Evolutionary conservation across 2,113 vertebrate species (phyloP), one percentile per base, ranked within the genome.

Genomic region (Leucopsar rothschildi): DNA sequence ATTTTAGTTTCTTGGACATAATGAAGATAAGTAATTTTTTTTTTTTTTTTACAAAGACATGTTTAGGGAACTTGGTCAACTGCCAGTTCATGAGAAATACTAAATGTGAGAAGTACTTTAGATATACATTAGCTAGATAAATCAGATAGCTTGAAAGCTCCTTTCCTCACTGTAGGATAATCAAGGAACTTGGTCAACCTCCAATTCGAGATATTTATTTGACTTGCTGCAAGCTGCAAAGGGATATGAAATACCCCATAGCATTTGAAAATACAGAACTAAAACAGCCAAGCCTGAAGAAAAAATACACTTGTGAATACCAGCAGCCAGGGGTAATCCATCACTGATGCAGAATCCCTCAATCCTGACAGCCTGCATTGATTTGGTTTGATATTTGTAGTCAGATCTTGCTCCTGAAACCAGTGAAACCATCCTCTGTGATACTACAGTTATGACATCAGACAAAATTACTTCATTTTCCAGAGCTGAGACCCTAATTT

Each of bases 141-240:
- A 95, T 95, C 81, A 93, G 82, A 81, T 88, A 84, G 42, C 73
- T 76, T 93, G 91, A 96, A 95, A 93, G 78, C 42, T 92, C 80
- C 88, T 96, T 92, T 97, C 96, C 47, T 92, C 76, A 73, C 75
- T 91, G 60, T 82, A 89, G 60, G 25, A 88, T 91, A 95, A 95
- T 94, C 89, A 94, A 93, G 79, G 39, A 95, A 93, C 75, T 95
- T 97, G 92, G 90, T 97, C 81, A 79, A 29, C 35, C 68, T 97
- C 95, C 88, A 97, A 57, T 64, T 89, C 50, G 64, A 86, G 86
- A 92, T 95, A 95, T 92, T 95, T 97, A 95, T 96, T 96, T 91
- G 91, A 86, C 90, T 95, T 91, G 33, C 61, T 95, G 75, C 44
- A 93, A 75, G 42, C 45, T 93, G 77, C 57, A 91, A 92, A 93